Conservation (phyloP, 2,888 invertebrate species). For the Eustalomyia histrio region DNA sequence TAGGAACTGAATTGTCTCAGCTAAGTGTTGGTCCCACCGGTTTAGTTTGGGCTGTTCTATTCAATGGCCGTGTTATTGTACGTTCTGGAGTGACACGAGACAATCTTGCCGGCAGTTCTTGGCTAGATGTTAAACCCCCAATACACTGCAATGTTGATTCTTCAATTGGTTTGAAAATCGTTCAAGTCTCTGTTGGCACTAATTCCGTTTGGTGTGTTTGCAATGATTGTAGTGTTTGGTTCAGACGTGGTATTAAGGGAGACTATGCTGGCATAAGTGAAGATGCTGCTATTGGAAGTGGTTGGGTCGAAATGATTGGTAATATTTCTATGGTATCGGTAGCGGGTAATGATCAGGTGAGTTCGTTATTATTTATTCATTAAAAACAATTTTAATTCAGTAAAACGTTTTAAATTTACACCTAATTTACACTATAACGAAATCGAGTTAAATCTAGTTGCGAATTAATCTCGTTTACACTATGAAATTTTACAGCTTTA, state of each 20-base stretch:
- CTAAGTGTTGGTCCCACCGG: conserved; percentile 92
- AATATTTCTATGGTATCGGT: conserved; percentile 91
- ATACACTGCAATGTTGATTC: conserved; percentile 75
- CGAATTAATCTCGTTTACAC: too few species aligned
- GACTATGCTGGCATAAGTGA: conserved; percentile 86
- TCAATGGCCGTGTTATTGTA: conserved; percentile 90
- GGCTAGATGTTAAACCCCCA: conserved; percentile 90
- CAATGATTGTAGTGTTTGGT: conserved; percentile 92
- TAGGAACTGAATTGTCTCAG: conserved; percentile 90
- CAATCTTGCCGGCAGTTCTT: conserved; percentile 82
- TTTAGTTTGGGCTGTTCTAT: conserved; percentile 91
- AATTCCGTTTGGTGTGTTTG: conserved; percentile 89
- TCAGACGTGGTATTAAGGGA: conserved; percentile 87
- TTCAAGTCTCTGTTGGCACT: conserved; percentile 89
- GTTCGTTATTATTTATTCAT: background rate
- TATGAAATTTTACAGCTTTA: too few species aligned
- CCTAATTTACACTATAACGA: too few species aligned
- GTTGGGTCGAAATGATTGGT: conserved; percentile 95
- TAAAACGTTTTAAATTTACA: too few species aligned
- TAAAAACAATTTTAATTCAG: too few species aligned
- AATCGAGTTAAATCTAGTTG: too few species aligned
- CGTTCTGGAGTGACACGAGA: conserved; percentile 91
- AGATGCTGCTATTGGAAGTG: conserved; percentile 88
- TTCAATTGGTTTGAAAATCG: conserved; percentile 83
- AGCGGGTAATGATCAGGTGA: conserved; percentile 91